phyloP scores from a whole-genome alignment of 2,797 vertebrate genomes.

The Tolypeutes matacus region DNA sequence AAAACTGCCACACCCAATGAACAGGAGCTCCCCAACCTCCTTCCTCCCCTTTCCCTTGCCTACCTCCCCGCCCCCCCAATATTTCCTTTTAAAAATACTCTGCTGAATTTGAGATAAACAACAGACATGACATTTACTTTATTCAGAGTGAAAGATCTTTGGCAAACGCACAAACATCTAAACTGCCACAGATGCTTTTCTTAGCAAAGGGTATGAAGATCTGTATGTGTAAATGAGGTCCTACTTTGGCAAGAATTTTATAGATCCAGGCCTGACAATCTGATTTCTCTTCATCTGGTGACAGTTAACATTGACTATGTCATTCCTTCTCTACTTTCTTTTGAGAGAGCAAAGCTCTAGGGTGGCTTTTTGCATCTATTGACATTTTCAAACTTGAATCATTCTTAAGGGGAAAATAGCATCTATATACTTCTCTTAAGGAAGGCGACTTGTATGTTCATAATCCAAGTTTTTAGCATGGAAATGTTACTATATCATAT shows the following conservation, averaged over 20 bases:
- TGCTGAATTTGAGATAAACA: slow-evolving; percentile 90
- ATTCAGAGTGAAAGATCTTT: slow-evolving; percentile 91
- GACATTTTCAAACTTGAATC: slow-evolving; percentile 87
- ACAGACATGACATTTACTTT: slow-evolving; percentile 91
- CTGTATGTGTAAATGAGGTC: slow-evolving; percentile 90
- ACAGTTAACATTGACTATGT: slow-evolving; percentile 88
- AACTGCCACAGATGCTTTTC: slow-evolving; percentile 90
- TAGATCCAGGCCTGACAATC: slow-evolving; percentile 88
- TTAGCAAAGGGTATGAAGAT: slow-evolving; percentile 90
- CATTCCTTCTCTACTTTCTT: slow-evolving; percentile 84
- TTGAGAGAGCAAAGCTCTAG: slow-evolving; percentile 83
- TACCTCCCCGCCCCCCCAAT: slow-evolving; percentile 83
- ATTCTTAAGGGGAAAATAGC: slow-evolving; percentile 80
- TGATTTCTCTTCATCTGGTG: slow-evolving; percentile 87
- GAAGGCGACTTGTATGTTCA: slow-evolving; percentile 83
- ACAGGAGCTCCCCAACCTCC: not conserved
- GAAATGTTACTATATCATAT: slow-evolving; percentile 81
- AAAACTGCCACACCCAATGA: slow-evolving; percentile 37
- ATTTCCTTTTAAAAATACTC: slow-evolving; percentile 89
- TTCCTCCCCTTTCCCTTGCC: not conserved
- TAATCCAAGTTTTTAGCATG: slow-evolving; percentile 75
- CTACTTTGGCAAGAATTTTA: slow-evolving; percentile 89
- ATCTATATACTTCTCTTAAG: slow-evolving; percentile 81
- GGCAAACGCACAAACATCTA: slow-evolving; percentile 89
- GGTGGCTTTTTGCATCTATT: slow-evolving; percentile 85